Conservation (phyloP, 2,888 invertebrate genomes). For the Latheticus oryzae region DNA sequence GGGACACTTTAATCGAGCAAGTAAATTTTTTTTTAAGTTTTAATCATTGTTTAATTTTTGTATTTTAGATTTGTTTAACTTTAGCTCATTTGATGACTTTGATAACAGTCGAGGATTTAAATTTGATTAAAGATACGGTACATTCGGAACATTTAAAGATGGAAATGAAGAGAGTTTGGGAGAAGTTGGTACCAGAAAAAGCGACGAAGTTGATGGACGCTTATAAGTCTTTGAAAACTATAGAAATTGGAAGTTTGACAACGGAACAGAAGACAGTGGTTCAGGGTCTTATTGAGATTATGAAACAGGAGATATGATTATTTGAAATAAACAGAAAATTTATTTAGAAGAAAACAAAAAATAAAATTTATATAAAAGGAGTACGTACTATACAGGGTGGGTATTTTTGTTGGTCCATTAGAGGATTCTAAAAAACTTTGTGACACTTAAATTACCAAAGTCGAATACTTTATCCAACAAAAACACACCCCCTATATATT, state of each 20-base stretch:
- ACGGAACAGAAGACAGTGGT: conserved; percentile 21
- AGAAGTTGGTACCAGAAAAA: conserved; percentile 65
- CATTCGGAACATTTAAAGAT: conserved; percentile 63
- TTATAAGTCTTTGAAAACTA: too few species aligned
- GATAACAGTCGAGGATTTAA: conserved; percentile 71
- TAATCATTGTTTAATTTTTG: conserved; percentile 36
- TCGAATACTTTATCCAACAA: too few species aligned
- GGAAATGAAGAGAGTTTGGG: conserved; percentile 62
- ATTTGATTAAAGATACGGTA: conserved; percentile 67
- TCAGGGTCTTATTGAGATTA: conserved; percentile 12
- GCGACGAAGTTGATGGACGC: conserved; percentile 57
- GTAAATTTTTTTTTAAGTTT: conserved; percentile 64
- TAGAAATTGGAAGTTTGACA: too few species aligned
- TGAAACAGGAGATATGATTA: conserved; percentile 18
- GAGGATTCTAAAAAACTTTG: too few species aligned
- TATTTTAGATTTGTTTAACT: conserved; percentile 77
- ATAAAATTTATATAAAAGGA: background rate
- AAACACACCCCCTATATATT: too few species aligned
- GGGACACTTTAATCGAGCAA: conserved; percentile 87
- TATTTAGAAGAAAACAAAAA: conserved; percentile 4
- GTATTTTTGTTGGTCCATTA: too few species aligned
- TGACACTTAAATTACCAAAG: too few species aligned
- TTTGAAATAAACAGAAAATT: too few species aligned
- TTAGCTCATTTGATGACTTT: conserved; percentile 77
- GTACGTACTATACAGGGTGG: too few species aligned